A percentile compares a stretch with the other conserved stretches of the same genome.
Conservation (phyloP, 2,113 vertebrate genomes). For the Scartelaos histophorus region DNA sequence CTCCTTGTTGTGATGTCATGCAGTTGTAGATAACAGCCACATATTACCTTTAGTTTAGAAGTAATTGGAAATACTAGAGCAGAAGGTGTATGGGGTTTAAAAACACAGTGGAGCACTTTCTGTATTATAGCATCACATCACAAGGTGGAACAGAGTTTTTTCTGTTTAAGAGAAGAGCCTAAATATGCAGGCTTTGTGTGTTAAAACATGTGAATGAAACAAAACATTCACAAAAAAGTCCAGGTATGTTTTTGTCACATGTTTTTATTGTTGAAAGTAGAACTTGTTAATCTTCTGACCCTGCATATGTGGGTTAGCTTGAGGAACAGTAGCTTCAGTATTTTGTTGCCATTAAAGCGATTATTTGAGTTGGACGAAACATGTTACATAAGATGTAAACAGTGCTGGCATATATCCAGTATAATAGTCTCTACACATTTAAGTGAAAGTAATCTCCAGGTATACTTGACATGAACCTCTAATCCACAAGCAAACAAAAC, state of each 20-base stretch:
- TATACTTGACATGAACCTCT: neutral
- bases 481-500: conserved; percentile 3
- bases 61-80: too few relatives aligned
- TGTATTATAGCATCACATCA: too few relatives aligned
- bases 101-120: too few relatives aligned
- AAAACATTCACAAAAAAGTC: too few relatives aligned
- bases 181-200: too few relatives aligned
- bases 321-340: neutral
- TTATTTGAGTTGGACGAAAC: neutral
- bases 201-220: too few relatives aligned
- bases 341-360: neutral
- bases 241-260: neutral
- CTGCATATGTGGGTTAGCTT: neutral
- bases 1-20: too few relatives aligned
- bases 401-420: neutral
- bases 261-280: neutral
- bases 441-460: neutral
- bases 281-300: neutral
- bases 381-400: neutral
- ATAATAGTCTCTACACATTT: neutral
- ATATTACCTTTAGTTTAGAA: too few relatives aligned
- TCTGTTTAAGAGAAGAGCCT: too few relatives aligned
- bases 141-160: too few relatives aligned
- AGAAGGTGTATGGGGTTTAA: too few relatives aligned
- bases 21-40: too few relatives aligned